Evolutionary conservation across 2,888 invertebrate genomes (phyloP), one percentile per base, ranked within the genome.

Genomic region (Romanomermis culicivorax): DNA sequence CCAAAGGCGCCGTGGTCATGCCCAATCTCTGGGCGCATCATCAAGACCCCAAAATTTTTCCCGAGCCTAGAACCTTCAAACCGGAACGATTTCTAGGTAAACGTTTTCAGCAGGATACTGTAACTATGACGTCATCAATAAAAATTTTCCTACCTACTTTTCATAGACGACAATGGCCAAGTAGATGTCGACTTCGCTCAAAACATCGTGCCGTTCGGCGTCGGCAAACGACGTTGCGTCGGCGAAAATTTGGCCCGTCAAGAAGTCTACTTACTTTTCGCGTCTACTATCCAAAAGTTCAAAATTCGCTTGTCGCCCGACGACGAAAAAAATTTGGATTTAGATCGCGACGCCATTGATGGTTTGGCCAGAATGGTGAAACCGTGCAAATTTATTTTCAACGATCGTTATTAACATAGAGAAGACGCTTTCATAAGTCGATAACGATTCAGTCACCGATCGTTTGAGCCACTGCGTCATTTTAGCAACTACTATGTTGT

Each of bases 81-180:
- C 64, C 64, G 4, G 60, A 60, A 2, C 53, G 64, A 36, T 64
- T 65, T 53, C 29, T 64, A 20, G 58, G 60, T 36, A 36, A 36
- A 36, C 17, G 11, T 11, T 7, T 36, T 7, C 36, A 17, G 36
- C 7, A 36, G 17, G n/a, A n/a, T n/a, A n/a, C n/a, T 11, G 17
- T 7, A 11, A 17, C 36, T 17, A 17, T 7, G 36, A 36, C 17
- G 7, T 36, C 17, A 36, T 36, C 36, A 7, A 11, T 36, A 11
- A 17, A 36, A 11, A 17, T 11, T 17, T 7, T 11, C 17, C 17
- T 36, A 36, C 17, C 17, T 36, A 11, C 11, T 11, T 36, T 36
- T 36, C 17, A 30, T 25, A 52, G 29, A 24, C 42, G 42, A 14
- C 17, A 3, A 4, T 3, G 26, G 51, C 24, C 14, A 23, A 20